Evolutionary conservation across 2,113 vertebrate genomes (phyloP).

Genomic region (Megaceryle maxima): DNA sequence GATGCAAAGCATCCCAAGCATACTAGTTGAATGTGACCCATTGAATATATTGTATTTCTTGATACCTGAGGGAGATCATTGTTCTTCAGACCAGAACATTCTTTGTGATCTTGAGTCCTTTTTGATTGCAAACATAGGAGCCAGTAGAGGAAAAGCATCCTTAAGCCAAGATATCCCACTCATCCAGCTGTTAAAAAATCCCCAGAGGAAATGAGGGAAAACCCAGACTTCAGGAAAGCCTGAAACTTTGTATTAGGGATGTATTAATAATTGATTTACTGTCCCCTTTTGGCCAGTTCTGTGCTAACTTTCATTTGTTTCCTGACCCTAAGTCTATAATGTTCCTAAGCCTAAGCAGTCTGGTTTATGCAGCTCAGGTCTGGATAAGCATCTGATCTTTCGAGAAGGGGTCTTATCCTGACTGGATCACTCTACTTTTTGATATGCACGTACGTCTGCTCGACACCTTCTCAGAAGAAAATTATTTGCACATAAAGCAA

Average conservation of each 20-base stretch:
- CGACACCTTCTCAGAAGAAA: not conserved
- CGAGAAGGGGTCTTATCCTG: not conserved
- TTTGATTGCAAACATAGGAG: slow-evolving; percentile 43
- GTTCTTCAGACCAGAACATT: not conserved
- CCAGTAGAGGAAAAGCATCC: slow-evolving; percentile 47
- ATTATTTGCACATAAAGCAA: not conserved
- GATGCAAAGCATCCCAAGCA: not conserved
- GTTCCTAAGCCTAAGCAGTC: not conserved
- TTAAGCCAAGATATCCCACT: slow-evolving; percentile 56
- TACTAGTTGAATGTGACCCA: not conserved
- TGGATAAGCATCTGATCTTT: not conserved
- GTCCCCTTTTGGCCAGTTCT: slow-evolving; percentile 16
- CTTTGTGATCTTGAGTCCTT: slow-evolving; percentile 25
- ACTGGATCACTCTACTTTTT: not conserved
- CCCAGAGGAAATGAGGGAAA: slow-evolving; percentile 50
- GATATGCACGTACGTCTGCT: not conserved
- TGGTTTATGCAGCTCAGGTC: not conserved
- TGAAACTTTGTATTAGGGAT: not conserved
- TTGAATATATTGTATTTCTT: not conserved
- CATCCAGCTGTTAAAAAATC: slow-evolving; percentile 59
- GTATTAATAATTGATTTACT: slow-evolving; percentile 52
- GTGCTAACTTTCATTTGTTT: not conserved
- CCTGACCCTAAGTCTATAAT: not conserved
- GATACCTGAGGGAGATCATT: slow-evolving; percentile 48
- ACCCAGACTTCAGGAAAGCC: slow-evolving; percentile 25